Conservation (phyloP, 2,113 vertebrate genomes). For the Aptenodytes patagonicus region DNA sequence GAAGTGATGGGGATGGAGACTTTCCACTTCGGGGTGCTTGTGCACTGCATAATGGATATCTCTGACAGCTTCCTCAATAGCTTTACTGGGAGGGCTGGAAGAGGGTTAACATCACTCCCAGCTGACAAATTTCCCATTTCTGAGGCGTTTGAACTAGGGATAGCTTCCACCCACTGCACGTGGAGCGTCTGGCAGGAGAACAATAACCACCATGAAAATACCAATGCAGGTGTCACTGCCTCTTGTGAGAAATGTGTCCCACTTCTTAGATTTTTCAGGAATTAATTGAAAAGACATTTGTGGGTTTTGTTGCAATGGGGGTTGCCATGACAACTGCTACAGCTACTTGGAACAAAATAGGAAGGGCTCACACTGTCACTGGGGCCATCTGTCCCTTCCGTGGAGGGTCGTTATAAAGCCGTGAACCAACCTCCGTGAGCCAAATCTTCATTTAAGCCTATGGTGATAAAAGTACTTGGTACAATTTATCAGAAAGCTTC, state of each 20-base stretch:
- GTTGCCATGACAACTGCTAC: conserved; percentile 31
- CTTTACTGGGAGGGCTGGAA: neutral
- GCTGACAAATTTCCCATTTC: neutral
- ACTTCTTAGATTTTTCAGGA: neutral
- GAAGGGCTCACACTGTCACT: neutral
- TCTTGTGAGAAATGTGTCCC: neutral
- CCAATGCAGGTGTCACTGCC: neutral
- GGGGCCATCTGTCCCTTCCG: conserved; percentile 35
- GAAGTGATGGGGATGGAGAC: neutral
- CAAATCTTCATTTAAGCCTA: neutral
- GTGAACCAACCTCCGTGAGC: neutral
- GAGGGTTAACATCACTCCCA: neutral
- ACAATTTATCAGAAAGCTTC: neutral
- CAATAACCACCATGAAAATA: neutral
- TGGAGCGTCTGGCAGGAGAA: neutral
- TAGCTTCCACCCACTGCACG: accelerated
- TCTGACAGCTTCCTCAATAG: neutral
- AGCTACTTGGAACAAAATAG: neutral
- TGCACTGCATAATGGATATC: accelerated
- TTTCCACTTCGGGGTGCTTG: neutral
- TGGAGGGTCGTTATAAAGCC: neutral
- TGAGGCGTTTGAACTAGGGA: neutral
- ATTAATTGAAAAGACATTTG: conserved; percentile 9
- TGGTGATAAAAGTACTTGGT: neutral
- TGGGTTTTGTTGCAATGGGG: neutral